phyloP scores from a whole-genome alignment of 2,797 vertebrate genomes.

The Otolemur crassicaudatus region DNA sequence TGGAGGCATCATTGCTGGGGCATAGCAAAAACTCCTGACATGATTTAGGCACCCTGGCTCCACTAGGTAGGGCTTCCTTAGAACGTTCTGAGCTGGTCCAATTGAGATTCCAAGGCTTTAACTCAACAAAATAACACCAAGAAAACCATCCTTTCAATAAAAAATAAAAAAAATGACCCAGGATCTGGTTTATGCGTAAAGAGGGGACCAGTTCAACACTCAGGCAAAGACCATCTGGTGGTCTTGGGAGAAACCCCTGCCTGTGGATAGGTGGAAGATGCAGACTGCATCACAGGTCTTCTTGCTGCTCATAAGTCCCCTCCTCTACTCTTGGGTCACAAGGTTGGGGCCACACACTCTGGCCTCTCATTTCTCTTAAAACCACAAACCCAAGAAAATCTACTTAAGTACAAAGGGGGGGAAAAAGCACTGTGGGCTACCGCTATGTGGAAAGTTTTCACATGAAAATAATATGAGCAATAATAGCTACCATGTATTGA shows the following conservation, averaged over 20 bases:
- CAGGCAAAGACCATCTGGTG: background rate
- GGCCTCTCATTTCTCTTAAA: background rate
- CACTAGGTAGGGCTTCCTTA: background rate
- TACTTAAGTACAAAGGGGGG: background rate
- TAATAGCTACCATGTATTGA: background rate
- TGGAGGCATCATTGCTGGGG: background rate
- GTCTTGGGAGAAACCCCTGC: background rate
- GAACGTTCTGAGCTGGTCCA: background rate
- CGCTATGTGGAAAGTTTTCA: background rate
- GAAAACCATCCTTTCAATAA: background rate
- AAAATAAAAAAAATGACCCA: background rate
- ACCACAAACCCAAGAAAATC: conserved; percentile 22
- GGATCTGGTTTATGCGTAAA: background rate
- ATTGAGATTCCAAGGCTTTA: background rate
- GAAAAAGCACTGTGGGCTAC: background rate
- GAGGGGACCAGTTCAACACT: background rate
- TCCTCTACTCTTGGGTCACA: background rate
- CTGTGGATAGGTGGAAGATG: background rate
- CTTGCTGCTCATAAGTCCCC: background rate
- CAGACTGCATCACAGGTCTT: background rate
- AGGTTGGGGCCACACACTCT: background rate
- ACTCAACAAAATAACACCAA: background rate
- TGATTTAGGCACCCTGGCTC: background rate
- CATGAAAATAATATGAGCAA: background rate
- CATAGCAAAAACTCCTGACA: background rate